Percentiles rank a stretch among this genome's conserved stretches.
These are phyloP conservation scores for Thecocarcelia acutangulata DNA, from an alignment of 2,888 invertebrate species.

Conservation along the genomic window DNA sequence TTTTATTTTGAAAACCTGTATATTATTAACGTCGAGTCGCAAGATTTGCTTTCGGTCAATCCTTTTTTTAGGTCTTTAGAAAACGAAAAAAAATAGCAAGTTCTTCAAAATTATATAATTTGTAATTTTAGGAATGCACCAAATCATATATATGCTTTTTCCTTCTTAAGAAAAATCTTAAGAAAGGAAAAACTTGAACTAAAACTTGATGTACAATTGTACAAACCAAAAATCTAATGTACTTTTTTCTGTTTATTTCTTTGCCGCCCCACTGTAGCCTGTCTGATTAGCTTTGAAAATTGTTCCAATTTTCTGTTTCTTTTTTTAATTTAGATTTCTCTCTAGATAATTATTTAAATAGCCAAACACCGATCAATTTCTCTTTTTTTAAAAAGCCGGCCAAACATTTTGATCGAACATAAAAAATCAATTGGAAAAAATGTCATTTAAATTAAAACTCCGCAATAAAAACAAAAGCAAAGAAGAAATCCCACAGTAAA, in stretches of 20 bases:
- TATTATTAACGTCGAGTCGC: too few relatives aligned
- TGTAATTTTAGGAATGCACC: too few relatives aligned
- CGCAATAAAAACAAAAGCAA: conserved; percentile 14
- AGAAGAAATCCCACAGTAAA: conserved; percentile 12
- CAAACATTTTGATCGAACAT: conserved; percentile 47
- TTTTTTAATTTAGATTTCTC: conserved; percentile 73
- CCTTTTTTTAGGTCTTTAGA: too few relatives aligned
- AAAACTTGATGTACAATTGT: too few relatives aligned
- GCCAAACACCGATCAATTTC: conserved; percentile 81
- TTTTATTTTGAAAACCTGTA: too few relatives aligned
- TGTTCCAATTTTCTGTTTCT: conserved; percentile 20
- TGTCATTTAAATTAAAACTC: conserved; percentile 54
- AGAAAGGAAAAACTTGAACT: too few relatives aligned
- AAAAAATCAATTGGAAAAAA: conserved; percentile 36
- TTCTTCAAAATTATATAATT: too few relatives aligned
- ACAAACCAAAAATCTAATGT: too few relatives aligned
- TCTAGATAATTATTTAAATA: conserved; percentile 77
- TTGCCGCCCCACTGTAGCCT: background rate
- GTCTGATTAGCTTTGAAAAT: conserved; percentile 22
- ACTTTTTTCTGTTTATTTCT: background rate
- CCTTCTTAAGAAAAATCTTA: too few relatives aligned
- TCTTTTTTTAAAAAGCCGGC: conserved; percentile 78
- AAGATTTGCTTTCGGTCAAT: too few relatives aligned
- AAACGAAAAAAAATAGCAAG: too few relatives aligned
- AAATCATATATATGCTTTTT: too few relatives aligned